A percentile compares a stretch with the other conserved stretches of the same genome.
Evolutionary conservation across 2,797 vertebrate species (phyloP).

Genomic region (Acanthurus leucopareius): DNA sequence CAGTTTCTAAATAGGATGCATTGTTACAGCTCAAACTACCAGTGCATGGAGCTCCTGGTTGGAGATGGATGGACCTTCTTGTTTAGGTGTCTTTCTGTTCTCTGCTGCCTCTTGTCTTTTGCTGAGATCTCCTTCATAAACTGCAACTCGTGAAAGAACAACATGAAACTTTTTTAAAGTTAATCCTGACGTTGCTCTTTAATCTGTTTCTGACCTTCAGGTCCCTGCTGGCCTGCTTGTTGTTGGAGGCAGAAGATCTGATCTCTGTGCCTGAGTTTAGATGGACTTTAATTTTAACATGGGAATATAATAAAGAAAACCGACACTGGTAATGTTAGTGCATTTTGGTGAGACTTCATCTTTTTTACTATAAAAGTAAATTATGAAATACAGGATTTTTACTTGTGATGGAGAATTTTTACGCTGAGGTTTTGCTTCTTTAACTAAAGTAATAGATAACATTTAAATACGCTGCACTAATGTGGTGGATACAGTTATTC

Average conservation of each 20-base stretch:
- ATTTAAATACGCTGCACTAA: constrained; percentile 28
- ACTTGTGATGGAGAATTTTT: background rate
- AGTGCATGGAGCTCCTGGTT: background rate
- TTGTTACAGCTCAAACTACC: background rate
- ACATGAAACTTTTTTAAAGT: background rate
- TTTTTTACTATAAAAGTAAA: background rate
- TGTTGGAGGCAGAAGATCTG: too few relatives aligned
- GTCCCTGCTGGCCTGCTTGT: background rate
- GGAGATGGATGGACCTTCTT: background rate
- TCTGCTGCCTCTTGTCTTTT: background rate
- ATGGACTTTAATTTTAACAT: too few relatives aligned
- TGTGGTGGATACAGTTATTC: constrained; percentile 32
- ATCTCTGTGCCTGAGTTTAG: too few relatives aligned
- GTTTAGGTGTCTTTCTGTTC: background rate
- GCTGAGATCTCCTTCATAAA: background rate
- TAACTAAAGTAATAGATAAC: background rate
- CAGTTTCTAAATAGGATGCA: too few relatives aligned
- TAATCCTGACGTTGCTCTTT: background rate
- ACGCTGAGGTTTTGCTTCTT: background rate
- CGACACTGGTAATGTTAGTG: background rate
- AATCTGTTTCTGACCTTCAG: background rate
- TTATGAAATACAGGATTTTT: background rate
- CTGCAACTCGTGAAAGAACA: background rate
- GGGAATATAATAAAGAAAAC: background rate
- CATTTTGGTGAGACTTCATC: background rate